Evolutionary conservation across 2,888 invertebrate genomes (phyloP).

Genomic region (Eristalis arbustorum): DNA sequence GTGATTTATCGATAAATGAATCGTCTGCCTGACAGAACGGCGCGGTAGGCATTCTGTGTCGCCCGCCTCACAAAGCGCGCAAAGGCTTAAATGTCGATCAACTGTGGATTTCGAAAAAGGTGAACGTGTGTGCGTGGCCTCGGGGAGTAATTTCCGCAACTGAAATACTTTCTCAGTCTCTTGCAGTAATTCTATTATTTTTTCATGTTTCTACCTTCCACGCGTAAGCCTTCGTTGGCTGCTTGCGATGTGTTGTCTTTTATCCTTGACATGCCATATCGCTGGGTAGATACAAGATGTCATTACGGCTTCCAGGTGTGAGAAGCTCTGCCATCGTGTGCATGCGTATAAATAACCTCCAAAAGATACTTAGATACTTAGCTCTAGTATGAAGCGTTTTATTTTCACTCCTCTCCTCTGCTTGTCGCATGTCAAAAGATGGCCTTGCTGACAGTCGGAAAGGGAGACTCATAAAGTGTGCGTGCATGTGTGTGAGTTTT

Average conservation of each 20-base stretch:
- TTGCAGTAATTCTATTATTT: not conserved
- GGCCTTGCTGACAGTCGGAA: slow-evolving; percentile 49
- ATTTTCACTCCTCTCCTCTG: slow-evolving; percentile 1
- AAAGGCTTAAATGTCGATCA: slow-evolving; percentile 4
- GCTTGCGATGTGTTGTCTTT: not conserved
- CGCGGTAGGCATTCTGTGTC: slow-evolving; percentile 7
- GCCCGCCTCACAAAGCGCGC: not conserved
- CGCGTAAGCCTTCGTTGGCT: slow-evolving; percentile 1
- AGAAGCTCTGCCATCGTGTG: slow-evolving; percentile 8
- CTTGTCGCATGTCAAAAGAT: slow-evolving; percentile 50
- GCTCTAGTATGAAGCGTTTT: slow-evolving; percentile 1
- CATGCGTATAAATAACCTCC: slow-evolving; percentile 46
- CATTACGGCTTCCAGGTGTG: slow-evolving; percentile 36
- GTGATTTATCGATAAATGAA: slow-evolving; percentile 43
- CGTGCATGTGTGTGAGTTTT: slow-evolving; percentile 15
- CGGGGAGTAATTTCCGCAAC: slow-evolving; percentile 18
- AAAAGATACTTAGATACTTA: slow-evolving; percentile 32
- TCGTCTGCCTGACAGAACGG: not conserved
- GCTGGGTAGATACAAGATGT: not conserved
- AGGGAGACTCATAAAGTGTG: slow-evolving; percentile 6
- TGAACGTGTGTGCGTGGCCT: slow-evolving; percentile 14
- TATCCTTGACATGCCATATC: slow-evolving; percentile 27
- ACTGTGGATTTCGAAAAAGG: not conserved
- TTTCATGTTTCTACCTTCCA: not conserved
- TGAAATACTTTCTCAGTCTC: slow-evolving; percentile 4